Evolutionary conservation across 2,113 vertebrate genomes (phyloP).

Genomic region (Elanoides forficatus): DNA sequence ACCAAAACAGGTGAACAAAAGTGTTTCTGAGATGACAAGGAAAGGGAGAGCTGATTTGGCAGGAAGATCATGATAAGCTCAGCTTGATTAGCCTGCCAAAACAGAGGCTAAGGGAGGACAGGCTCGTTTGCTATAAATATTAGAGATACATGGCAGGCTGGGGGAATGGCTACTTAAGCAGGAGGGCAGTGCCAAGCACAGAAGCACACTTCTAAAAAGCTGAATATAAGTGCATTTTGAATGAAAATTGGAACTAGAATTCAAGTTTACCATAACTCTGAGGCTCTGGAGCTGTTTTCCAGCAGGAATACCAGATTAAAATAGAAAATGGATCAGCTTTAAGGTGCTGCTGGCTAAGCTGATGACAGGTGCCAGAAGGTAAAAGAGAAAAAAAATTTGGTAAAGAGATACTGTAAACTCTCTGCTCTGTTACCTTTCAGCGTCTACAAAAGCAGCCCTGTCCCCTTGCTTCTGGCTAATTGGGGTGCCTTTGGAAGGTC

Average conservation of each 20-base stretch:
- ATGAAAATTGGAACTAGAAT: neutral
- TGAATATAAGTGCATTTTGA: neutral
- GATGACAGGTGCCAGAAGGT: neutral
- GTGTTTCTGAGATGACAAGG: neutral
- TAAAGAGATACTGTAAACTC: neutral
- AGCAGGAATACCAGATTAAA: neutral
- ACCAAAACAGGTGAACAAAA: neutral
- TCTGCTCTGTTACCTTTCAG: neutral
- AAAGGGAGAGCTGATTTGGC: neutral
- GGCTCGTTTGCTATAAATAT: neutral
- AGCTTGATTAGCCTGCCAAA: neutral
- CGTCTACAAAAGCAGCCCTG: neutral
- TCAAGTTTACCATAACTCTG: neutral
- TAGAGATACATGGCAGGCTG: neutral
- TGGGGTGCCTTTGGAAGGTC: neutral
- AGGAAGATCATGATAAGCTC: neutral
- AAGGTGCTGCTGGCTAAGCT: neutral
- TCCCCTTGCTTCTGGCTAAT: neutral
- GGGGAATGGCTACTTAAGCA: neutral
- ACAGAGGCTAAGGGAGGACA: neutral
- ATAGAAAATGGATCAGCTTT: neutral
- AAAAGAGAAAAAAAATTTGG: neutral
- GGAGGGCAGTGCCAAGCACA: neutral
- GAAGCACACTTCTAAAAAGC: neutral
- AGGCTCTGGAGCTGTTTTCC: neutral